Evolutionary conservation across 2,888 invertebrate species (phyloP).

Genomic region (Hipparchia sbordonii): DNA sequence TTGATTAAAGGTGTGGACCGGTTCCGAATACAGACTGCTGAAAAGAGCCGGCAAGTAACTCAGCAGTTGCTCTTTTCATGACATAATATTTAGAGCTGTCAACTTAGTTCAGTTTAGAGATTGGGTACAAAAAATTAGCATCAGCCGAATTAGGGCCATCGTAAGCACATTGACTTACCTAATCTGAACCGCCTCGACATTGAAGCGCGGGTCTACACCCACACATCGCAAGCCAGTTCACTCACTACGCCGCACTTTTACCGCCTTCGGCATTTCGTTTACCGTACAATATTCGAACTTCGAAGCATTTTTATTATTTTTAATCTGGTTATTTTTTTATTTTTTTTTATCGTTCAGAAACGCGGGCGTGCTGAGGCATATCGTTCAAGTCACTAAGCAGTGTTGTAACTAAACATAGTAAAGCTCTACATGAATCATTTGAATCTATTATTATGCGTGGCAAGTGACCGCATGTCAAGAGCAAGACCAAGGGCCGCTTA

Average conservation of each 20-base stretch:
- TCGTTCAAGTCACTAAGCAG: constrained; percentile 65
- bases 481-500: constrained; percentile 62
- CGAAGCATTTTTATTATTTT: constrained; percentile 25
- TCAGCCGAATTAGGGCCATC: background rate
- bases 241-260: constrained; percentile 33
- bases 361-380: constrained; percentile 54
- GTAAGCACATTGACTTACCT: constrained; percentile 48
- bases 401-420: constrained; percentile 49
- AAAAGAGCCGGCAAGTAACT: too few relatives aligned
- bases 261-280: constrained; percentile 37
- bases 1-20: too few relatives aligned
- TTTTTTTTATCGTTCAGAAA: constrained; percentile 34
- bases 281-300: constrained; percentile 23
- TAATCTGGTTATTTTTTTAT: constrained; percentile 7
- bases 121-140: too few relatives aligned
- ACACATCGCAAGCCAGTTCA: constrained; percentile 37
- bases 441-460: constrained; percentile 79
- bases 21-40: too few relatives aligned
- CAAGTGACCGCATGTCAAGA: constrained; percentile 80
- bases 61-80: too few relatives aligned
- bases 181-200: constrained; percentile 60
- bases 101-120: too few relatives aligned
- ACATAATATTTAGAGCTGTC: too few relatives aligned
- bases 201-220: constrained; percentile 49
- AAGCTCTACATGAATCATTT: constrained; percentile 70